A percentile compares a stretch with the other conserved stretches of the same genome.
Conservation (phyloP, 2,113 vertebrate species). For the Orthochromis indermauri region DNA sequence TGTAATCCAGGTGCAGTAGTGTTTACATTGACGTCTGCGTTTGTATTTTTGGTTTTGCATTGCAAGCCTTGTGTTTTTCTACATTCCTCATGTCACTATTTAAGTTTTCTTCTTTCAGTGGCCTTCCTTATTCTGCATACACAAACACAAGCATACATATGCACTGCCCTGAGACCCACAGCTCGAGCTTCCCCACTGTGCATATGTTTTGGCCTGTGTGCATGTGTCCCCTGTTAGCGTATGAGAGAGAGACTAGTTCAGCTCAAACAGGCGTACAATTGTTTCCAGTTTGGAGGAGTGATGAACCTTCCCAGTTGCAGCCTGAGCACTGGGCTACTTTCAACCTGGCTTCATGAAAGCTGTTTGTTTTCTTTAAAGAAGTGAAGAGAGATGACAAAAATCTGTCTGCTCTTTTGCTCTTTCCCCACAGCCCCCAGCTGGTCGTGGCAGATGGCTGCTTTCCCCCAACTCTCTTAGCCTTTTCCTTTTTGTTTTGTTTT, state of each 20-base stretch:
- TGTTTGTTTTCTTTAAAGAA: background rate
- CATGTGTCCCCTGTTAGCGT: background rate
- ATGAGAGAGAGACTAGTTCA: background rate
- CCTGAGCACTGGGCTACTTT: background rate
- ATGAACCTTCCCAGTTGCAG: background rate
- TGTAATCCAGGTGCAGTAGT: background rate
- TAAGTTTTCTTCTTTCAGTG: background rate
- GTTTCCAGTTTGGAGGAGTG: constrained; percentile 25
- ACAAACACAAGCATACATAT: background rate
- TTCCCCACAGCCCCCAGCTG: background rate
- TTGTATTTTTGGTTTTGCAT: background rate
- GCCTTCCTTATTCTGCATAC: background rate
- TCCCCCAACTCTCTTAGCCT: background rate
- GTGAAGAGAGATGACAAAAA: background rate
- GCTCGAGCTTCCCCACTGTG: constrained; percentile 4
- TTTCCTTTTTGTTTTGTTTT: background rate
- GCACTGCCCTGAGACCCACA: background rate
- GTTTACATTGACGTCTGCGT: background rate
- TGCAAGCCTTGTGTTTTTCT: background rate
- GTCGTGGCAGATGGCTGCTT: background rate
- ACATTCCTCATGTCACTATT: background rate
- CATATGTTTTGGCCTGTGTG: background rate
- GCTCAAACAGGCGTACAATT: background rate
- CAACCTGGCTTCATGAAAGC: background rate
- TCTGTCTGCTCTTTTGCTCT: background rate